Base-by-base conservation (phyloP, 2,797 vertebrate genomes). In the Sebastes iracundus region DNA sequence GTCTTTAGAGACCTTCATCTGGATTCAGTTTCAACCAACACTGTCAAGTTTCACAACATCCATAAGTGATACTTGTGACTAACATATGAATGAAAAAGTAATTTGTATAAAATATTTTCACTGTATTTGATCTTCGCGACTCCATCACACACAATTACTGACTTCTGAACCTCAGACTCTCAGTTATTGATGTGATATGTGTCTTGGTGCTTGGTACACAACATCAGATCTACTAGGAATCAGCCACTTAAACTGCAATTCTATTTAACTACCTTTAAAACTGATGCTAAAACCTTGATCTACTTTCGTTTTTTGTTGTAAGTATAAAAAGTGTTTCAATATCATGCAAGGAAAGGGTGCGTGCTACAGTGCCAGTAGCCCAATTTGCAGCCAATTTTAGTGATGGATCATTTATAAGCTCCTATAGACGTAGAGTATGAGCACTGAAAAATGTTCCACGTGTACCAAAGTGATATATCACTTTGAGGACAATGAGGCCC, bases 21-120 rank as follows among this genome's bases (percentile, higher is more conserved):
- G 77, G 74, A 80, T 77, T 88, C 11, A 73, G 62, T 90, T 87
- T 65, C 52, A 61, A 70, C 56, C 72, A 66, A 80, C 53, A 87
- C 55, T 73, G 76, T 59, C 70, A 77, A 67, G 49, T 30, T 84
- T 87, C 60, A 84, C 75, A 61, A 85, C 59, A 88, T 87, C 30
- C 30, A 72, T 20, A 74, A 80, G 73, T 56, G 73, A 89, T 32
- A 79, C 38, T 70, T 64, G 65, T 63, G 77, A 84, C 52, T 75
- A 75, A 72, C 13, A 75, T 72, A 81, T 81, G 59, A 81, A 76
- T 75, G 11, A 75, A 84, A 84, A 82, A 69, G 20, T 53, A 11
- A 68, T 55, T 85, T 66, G 38, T 59, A 72, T 81, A 46, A 76
- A 77, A 66, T 82, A 55, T 78, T 68, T 86, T 80, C 59, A 80